Percentiles rank a stretch among this genome's conserved stretches.
phyloP scores from a whole-genome alignment of 2,888 invertebrate genomes.

The Tetragonisca angustula region DNA sequence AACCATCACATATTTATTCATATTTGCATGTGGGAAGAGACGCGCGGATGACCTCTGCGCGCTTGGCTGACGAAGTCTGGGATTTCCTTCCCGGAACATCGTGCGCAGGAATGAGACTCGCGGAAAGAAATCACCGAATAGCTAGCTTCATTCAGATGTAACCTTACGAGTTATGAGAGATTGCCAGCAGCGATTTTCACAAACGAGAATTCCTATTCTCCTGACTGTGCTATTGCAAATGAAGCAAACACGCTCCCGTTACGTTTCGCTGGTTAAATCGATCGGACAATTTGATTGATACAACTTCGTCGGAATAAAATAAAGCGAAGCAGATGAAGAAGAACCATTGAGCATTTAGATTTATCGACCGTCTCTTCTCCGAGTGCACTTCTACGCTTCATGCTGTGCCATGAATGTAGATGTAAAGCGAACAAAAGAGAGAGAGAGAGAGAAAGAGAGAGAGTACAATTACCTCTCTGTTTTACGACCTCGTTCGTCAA shows the following conservation, averaged over 20 bases:
- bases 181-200: not conserved
- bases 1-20: constrained; percentile 5
- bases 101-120: not conserved
- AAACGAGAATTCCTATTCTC: not conserved
- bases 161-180: not conserved
- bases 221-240: too few relatives aligned
- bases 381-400: not conserved
- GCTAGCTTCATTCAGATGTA: not conserved
- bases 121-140: not conserved
- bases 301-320: not conserved
- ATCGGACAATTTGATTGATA: not conserved
- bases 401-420: not conserved
- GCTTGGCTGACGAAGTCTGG: constrained; percentile 1
- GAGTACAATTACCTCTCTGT: not conserved
- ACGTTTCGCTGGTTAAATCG: not conserved
- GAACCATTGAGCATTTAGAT: not conserved
- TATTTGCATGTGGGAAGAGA: not conserved
- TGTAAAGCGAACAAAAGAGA: not conserved
- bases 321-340: not conserved
- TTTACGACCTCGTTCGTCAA: not conserved
- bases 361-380: not conserved
- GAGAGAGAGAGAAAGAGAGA: too few relatives aligned
- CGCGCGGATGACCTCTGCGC: constrained; percentile 5
- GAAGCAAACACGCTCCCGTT: not conserved
- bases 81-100: constrained; percentile 13